phyloP scores from a whole-genome alignment of 2,888 invertebrate genomes.

The Aleiodes leptofemur region DNA sequence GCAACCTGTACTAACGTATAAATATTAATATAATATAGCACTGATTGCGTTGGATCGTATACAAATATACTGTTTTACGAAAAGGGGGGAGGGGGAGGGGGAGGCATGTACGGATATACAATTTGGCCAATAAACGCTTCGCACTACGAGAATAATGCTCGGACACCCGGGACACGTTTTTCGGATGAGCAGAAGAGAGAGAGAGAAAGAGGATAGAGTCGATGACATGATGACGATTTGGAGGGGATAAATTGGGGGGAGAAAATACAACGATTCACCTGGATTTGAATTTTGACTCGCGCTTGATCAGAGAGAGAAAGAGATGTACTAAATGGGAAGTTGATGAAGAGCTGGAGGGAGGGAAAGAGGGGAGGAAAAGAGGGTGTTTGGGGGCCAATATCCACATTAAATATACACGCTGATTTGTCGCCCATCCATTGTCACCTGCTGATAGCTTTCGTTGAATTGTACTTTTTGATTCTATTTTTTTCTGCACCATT shows the following conservation, averaged over 20 bases:
- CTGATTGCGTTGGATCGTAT: conserved; percentile 67
- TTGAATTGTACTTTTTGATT: conserved; percentile 63
- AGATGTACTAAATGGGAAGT: conserved; percentile 45
- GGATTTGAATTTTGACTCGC: conserved; percentile 23
- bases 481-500: too few relatives aligned
- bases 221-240: conserved; percentile 57
- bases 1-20: conserved; percentile 56
- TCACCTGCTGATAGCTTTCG: conserved; percentile 73
- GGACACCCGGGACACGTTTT: conserved; percentile 59
- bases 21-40: conserved; percentile 69
- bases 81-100: too few relatives aligned
- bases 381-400: conserved; percentile 52
- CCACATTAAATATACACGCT: conserved; percentile 74
- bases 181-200: conserved; percentile 50
- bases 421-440: conserved; percentile 74
- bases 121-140: conserved; percentile 51
- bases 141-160: conserved; percentile 53
- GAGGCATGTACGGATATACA: conserved; percentile 13
- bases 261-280: conserved; percentile 29
- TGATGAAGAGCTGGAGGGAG: conserved; percentile 1
- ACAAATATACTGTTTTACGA: conserved; percentile 46
- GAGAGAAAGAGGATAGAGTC: conserved; percentile 39
- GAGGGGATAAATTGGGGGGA: conserved; percentile 38
- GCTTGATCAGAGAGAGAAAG: conserved; percentile 42
- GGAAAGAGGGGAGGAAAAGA: conserved; percentile 6